phyloP scores from a whole-genome alignment of 2,888 invertebrate genomes.

The Poecilobothrus nobilitatus region DNA sequence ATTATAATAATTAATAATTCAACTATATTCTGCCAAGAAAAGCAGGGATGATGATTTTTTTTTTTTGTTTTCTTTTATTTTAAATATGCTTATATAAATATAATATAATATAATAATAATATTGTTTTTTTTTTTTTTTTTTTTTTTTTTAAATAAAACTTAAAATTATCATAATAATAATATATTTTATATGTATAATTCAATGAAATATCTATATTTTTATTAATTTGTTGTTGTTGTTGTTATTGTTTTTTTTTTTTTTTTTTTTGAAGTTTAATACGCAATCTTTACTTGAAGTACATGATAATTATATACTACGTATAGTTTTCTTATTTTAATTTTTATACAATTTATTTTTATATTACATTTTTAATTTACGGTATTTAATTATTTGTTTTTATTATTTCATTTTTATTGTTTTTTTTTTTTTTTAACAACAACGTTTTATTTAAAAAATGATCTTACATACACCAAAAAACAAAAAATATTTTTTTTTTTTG shows the following conservation, averaged over 20 bases:
- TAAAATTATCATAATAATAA: not conserved
- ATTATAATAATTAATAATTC: no score
- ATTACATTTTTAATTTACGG: not conserved
- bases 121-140: not conserved
- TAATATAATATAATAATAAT: not conserved
- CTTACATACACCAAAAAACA: no score
- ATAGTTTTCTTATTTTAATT: no score
- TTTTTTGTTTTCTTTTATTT: not conserved
- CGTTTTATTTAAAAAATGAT: no score
- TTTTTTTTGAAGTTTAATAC: not conserved
- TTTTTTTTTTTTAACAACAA: not conserved
- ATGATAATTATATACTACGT: no score
- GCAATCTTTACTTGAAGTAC: no score
- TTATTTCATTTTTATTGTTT: not conserved
- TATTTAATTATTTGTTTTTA: no score
- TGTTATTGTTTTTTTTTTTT: no score
- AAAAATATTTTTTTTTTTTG: no score
- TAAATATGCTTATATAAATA: not conserved
- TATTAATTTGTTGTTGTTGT: not conserved
- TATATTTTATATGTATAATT: conserved; percentile 1
- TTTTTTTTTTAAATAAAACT: not conserved
- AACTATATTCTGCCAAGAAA: no score
- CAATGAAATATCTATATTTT: not conserved
- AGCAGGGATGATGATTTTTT: not conserved
- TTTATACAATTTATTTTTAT: not conserved